These are phyloP conservation scores for Ctenodactylus gundi DNA, from an alignment of 2,113 vertebrate species.

Conservation along the genomic window DNA sequence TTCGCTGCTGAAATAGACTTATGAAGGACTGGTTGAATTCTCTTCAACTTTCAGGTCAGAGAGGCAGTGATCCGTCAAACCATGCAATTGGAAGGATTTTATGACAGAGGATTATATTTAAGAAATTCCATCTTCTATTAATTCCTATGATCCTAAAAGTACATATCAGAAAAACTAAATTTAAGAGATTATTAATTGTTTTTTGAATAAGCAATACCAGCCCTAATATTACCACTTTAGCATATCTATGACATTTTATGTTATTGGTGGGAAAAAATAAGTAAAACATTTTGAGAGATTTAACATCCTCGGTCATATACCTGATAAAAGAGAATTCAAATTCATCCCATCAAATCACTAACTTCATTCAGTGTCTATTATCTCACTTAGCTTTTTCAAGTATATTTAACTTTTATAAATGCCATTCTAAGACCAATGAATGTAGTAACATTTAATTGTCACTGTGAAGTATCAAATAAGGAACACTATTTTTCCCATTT, in stretches of 20 bases:
- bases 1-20: not conserved
- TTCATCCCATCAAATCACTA: not conserved
- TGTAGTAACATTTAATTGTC: not conserved
- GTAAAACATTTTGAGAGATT: not conserved
- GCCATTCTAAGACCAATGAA: not conserved
- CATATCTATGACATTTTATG: not conserved
- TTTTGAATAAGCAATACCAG: not conserved
- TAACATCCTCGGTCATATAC: not conserved
- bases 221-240: not conserved
- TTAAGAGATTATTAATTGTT: not conserved
- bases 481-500: not conserved
- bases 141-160: not conserved
- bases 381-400: not conserved
- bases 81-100: slow-evolving; percentile 49
- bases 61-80: slow-evolving; percentile 49
- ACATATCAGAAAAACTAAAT: slow-evolving; percentile 18
- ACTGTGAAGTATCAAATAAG: not conserved
- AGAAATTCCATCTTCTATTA: slow-evolving; percentile 1
- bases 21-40: not conserved
- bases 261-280: not conserved
- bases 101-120: slow-evolving; percentile 37
- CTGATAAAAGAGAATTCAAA: not conserved
- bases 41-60: not conserved
- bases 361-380: not conserved
- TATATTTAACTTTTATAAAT: not conserved